phyloP scores from a whole-genome alignment of 2,797 vertebrate genomes.

The Enteromius paludinosus region DNA sequence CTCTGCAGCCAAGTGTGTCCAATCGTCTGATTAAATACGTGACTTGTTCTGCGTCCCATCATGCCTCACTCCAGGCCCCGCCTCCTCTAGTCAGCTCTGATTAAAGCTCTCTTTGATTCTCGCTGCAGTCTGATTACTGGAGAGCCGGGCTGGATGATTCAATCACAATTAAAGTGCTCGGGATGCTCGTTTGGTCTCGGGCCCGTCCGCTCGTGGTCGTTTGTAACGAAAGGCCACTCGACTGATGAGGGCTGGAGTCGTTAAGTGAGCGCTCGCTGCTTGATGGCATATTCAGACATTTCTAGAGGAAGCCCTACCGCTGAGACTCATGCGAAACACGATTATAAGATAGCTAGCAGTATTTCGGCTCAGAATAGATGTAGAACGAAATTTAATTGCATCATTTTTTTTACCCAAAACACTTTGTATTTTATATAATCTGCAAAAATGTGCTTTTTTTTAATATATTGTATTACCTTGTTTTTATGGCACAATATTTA shows the following conservation, averaged over 20 bases:
- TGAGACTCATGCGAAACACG: background rate
- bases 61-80: background rate
- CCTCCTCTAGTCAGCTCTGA: constrained; percentile 48
- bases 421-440: background rate
- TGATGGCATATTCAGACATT: background rate
- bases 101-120: constrained; percentile 50
- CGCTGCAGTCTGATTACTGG: constrained; percentile 45
- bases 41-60: constrained; percentile 66
- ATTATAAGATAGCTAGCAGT: background rate
- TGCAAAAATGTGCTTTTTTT: background rate
- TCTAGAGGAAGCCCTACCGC: constrained; percentile 3
- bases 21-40: constrained; percentile 83
- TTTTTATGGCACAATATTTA: background rate
- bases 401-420: background rate
- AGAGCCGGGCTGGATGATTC: constrained; percentile 56
- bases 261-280: background rate
- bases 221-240: constrained; percentile 11
- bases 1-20: constrained; percentile 71
- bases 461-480: background rate
- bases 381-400: background rate
- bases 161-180: constrained; percentile 56
- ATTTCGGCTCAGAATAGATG: background rate
- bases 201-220: background rate
- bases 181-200: background rate
- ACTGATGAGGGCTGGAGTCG: constrained; percentile 7